phyloP scores from a whole-genome alignment of 2,888 invertebrate species.

The Drosophila meridiana region DNA sequence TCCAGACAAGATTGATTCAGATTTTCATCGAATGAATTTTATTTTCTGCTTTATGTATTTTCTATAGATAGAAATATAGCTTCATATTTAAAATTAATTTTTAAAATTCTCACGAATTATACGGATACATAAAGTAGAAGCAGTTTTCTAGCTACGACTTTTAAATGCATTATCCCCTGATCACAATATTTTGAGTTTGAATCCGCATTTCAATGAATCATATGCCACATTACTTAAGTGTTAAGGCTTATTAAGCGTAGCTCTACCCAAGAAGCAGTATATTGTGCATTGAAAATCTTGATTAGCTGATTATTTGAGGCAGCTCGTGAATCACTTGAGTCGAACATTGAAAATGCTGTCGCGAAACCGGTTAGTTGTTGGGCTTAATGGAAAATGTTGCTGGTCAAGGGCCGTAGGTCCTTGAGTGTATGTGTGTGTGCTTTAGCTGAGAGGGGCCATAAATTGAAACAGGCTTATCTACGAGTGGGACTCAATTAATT shows the following conservation, averaged over 20 bases:
- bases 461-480: conserved; percentile 63
- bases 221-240: too few species aligned
- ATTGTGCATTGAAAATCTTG: background rate
- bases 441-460: conserved; percentile 27
- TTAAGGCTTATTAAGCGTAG: too few species aligned
- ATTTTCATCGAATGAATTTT: background rate
- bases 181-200: background rate
- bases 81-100: background rate
- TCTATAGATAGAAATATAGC: background rate
- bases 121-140: too few species aligned
- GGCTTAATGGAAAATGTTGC: background rate
- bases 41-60: background rate
- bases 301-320: background rate
- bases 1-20: too few species aligned
- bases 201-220: too few species aligned
- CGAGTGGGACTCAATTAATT: conserved; percentile 38
- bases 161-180: background rate
- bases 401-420: conserved; percentile 70
- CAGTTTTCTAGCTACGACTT: background rate
- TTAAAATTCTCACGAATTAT: too few species aligned
- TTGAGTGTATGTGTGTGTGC: conserved; percentile 39
- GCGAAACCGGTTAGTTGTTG: conserved; percentile 54
- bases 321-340: conserved; percentile 1
- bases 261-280: background rate
- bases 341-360: background rate